Percentiles rank a stretch among this genome's conserved stretches.
Conservation (phyloP, 2,797 vertebrate genomes). For the Vultur gryphus region DNA sequence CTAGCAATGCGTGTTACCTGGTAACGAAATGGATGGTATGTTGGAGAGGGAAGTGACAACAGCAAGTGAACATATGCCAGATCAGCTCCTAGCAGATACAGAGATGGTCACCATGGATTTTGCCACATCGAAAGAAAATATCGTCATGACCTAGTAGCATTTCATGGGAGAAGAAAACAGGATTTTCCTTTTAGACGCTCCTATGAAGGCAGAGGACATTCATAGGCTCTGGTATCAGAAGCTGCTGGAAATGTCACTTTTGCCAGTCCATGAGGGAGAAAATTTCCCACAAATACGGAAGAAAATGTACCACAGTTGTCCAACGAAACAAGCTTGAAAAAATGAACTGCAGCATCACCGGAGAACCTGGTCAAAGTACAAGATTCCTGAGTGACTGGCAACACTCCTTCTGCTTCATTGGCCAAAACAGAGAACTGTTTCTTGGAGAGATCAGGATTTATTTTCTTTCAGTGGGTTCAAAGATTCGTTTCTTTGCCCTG, state of each 20-base stretch:
- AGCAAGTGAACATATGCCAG: constrained; percentile 36
- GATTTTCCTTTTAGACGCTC: neutral
- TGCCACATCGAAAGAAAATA: neutral
- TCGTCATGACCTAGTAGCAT: neutral
- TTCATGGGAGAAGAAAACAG: neutral
- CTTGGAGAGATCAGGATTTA: neutral
- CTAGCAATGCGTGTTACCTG: constrained; percentile 49
- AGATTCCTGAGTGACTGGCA: neutral
- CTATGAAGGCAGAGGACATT: neutral
- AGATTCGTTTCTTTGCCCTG: neutral
- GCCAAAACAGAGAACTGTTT: neutral
- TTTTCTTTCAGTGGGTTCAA: neutral
- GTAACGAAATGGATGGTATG: constrained; percentile 54
- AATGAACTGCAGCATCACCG: neutral
- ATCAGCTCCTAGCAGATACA: neutral
- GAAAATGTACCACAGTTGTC: neutral
- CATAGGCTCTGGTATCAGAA: neutral
- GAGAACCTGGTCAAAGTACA: neutral
- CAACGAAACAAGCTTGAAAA: neutral
- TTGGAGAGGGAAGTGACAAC: constrained; percentile 47
- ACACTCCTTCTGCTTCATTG: fast-evolving
- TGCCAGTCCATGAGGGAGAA: neutral
- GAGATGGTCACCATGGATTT: constrained; percentile 52
- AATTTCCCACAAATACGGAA: neutral
- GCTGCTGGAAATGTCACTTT: neutral